Evolutionary conservation across 2,888 invertebrate species (phyloP).

Genomic region (Drosophila koepferae): DNA sequence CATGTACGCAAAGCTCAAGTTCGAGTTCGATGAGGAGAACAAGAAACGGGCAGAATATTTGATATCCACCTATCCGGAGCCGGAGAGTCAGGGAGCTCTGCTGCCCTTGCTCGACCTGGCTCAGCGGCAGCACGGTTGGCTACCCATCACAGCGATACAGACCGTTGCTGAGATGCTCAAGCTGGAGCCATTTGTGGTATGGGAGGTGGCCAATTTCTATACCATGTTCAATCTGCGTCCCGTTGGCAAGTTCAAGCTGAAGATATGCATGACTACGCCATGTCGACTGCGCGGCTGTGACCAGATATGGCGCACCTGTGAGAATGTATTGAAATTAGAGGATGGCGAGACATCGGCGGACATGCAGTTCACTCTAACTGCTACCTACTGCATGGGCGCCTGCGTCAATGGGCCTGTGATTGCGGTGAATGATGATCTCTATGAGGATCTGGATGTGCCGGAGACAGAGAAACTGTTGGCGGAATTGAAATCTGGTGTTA

Average conservation of each 20-base stretch:
- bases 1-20: conserved; percentile 44
- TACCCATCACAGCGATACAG: conserved; percentile 60
- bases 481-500: conserved; percentile 12
- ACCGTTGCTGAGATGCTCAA: conserved; percentile 50
- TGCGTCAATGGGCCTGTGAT: conserved; percentile 62
- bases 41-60: conserved; percentile 32
- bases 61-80: conserved; percentile 35
- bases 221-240: conserved; percentile 54
- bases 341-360: conserved; percentile 49
- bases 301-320: conserved; percentile 33
- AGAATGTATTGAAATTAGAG: conserved; percentile 28
- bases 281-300: conserved; percentile 53
- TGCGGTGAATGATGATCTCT: conserved; percentile 59
- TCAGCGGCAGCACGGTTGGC: conserved; percentile 68
- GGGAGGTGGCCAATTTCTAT: conserved; percentile 59
- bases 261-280: conserved; percentile 55
- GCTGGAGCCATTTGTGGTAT: conserved; percentile 48
- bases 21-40: conserved; percentile 52
- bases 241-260: conserved; percentile 50
- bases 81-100: conserved; percentile 53
- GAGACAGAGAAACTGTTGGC: conserved; percentile 30
- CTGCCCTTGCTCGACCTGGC: conserved; percentile 62
- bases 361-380: conserved; percentile 60
- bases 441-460: conserved; percentile 45
- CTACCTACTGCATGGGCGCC: conserved; percentile 51